These are phyloP conservation scores for Wasmannia auropunctata DNA, from an alignment of 1,140 invertebrate species.

Conservation along the genomic window DNA sequence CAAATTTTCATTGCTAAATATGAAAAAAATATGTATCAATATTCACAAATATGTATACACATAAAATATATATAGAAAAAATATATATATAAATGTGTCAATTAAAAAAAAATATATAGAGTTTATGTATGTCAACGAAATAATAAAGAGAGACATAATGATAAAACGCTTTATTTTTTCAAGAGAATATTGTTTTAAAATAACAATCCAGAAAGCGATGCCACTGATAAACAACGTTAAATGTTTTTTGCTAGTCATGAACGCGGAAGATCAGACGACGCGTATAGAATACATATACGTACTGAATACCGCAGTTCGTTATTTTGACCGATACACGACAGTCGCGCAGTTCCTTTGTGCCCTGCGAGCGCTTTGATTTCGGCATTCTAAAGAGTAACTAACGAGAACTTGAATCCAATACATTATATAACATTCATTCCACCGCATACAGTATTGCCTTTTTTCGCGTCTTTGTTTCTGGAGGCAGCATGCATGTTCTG, in stretches of 20 bases:
- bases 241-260: background rate
- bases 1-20: background rate
- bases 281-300: background rate
- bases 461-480: background rate
- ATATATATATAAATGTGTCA: background rate
- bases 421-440: background rate
- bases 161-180: background rate
- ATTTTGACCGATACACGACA: background rate
- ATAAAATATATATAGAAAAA: background rate
- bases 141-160: background rate
- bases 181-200: background rate
- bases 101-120: background rate
- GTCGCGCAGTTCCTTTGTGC: background rate
- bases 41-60: background rate
- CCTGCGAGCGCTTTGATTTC: background rate
- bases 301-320: background rate
- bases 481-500: background rate
- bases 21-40: background rate
- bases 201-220: background rate
- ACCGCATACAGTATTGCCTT: background rate
- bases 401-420: background rate
- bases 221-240: background rate
- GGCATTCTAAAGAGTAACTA: background rate
- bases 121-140: background rate
- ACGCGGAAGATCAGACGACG: background rate